These are phyloP conservation scores for Gracilinanus agilis DNA, from an alignment of 2,113 vertebrate genomes.

Conservation along the genomic window DNA sequence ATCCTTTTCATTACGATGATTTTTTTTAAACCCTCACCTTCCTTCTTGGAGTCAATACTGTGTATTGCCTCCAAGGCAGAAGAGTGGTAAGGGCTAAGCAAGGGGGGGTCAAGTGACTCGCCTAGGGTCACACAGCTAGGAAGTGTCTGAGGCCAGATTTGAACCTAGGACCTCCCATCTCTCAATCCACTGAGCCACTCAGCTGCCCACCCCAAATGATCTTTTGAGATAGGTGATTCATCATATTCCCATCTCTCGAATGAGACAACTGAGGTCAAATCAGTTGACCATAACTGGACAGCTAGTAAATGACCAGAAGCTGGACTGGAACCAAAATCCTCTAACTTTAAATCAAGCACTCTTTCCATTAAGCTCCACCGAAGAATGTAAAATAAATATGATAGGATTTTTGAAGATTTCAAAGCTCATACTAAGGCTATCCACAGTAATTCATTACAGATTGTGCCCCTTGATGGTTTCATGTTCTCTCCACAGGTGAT, in stretches of 20 bases:
- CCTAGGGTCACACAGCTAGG: too few species aligned
- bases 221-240: too few species aligned
- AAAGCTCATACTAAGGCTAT: not conserved
- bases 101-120: too few species aligned
- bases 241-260: not conserved
- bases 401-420: not conserved
- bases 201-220: too few species aligned
- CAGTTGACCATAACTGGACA: not conserved
- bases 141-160: too few species aligned
- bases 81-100: too few species aligned
- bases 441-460: not conserved
- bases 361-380: not conserved
- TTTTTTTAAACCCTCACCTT: too few species aligned
- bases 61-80: too few species aligned
- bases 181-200: too few species aligned
- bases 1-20: not conserved
- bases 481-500: conserved; percentile 82
- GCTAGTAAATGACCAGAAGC: not conserved
- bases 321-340: not conserved
- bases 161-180: too few species aligned
- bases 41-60: too few species aligned
- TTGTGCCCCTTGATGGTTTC: not conserved
- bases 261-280: not conserved
- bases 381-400: not conserved
- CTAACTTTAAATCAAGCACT: not conserved